Evolutionary conservation across 2,888 invertebrate genomes (phyloP).

Genomic region (Rutpela maculata): DNA sequence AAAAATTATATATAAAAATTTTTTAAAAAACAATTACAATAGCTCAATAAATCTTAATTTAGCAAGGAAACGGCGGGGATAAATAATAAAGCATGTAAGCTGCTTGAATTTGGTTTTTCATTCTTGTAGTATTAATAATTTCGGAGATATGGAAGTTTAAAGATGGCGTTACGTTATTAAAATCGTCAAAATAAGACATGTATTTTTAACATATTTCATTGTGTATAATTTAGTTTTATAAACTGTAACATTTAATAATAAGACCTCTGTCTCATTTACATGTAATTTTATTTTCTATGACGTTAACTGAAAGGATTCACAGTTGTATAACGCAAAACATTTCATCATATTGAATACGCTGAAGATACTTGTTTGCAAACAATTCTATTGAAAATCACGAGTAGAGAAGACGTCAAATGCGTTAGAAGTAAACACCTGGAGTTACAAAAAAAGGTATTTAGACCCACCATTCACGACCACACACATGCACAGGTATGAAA

Average conservation of each 20-base stretch:
- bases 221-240: neutral
- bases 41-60: too few relatives aligned
- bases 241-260: neutral
- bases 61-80: too few relatives aligned
- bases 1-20: too few relatives aligned
- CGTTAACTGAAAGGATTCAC: neutral
- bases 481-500: conserved; percentile 11
- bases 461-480: conserved; percentile 22
- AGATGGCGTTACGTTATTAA: too few relatives aligned
- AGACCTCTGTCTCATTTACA: neutral
- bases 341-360: neutral
- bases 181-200: too few relatives aligned
- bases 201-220: too few relatives aligned
- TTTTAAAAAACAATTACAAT: too few relatives aligned
- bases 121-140: too few relatives aligned
- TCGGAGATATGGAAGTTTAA: too few relatives aligned
- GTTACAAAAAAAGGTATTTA: neutral
- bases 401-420: neutral
- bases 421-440: conserved; percentile 15
- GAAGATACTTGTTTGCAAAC: neutral
- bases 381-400: conserved; percentile 11
- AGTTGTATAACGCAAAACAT: neutral
- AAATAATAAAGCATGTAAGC: too few relatives aligned
- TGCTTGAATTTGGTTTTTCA: too few relatives aligned
- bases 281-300: neutral